phyloP scores from a whole-genome alignment of 2,113 vertebrate genomes.

The Pelobates fuscus region DNA sequence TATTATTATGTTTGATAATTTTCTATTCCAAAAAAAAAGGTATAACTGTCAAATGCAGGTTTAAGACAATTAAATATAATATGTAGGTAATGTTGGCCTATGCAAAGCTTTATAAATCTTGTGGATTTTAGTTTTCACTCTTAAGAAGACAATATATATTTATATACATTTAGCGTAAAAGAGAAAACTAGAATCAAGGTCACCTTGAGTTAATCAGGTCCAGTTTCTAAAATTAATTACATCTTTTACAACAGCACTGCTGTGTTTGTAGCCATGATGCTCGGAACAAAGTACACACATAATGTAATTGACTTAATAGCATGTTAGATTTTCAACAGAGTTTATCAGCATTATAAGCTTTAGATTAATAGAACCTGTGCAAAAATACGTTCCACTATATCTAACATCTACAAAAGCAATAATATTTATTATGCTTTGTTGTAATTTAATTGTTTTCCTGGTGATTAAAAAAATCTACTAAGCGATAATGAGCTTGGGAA shows the following conservation, averaged over 20 bases:
- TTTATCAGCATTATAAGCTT: background rate
- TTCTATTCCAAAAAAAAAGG: no score
- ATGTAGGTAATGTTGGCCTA: no score
- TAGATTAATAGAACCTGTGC: conserved; percentile 7
- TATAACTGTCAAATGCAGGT: no score
- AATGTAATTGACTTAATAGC: conserved; percentile 5
- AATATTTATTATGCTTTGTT: conserved; percentile 38
- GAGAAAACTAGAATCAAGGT: background rate
- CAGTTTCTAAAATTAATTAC: conserved; percentile 25
- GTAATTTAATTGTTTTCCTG: conserved; percentile 38
- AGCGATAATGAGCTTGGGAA: conserved; percentile 37
- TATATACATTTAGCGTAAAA: no score
- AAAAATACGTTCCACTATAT: conserved; percentile 23
- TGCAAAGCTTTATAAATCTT: no score
- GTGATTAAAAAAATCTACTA: conserved; percentile 35
- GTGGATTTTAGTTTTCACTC: no score
- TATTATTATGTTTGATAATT: no score
- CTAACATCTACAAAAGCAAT: conserved; percentile 30
- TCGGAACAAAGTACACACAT: background rate
- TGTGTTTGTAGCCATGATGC: background rate
- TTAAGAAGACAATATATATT: no score
- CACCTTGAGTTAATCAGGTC: background rate
- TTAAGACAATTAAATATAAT: no score
- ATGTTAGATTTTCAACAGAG: background rate
- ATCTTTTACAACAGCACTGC: conserved; percentile 12